Evolutionary conservation across 2,888 invertebrate genomes (phyloP), one percentile per base, ranked within the genome.

Genomic region (Dugesia japonica): DNA sequence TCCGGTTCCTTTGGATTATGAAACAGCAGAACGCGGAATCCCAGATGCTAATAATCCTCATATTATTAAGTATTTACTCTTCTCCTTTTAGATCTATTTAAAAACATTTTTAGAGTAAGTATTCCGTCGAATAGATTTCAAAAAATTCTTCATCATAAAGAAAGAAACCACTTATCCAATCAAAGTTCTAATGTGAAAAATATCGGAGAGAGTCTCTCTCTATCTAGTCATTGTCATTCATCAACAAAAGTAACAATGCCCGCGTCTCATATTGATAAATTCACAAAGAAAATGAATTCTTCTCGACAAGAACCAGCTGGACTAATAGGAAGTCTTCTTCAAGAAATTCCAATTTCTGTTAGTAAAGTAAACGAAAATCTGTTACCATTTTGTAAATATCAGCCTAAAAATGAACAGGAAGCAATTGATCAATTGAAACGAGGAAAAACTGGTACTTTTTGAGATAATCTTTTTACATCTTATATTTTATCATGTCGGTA

Each of bases 1-100:
- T 27, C 76, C 77, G 13, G 75, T 77, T 42, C 77, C 77, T 26
- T 28, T 77, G 1, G 71, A 77, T 56, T 42, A 28, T 20, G 77
- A 77, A 28, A 42, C 77, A 0, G 77, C 71, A 1, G 71, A 56
- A 71, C 9, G 76, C 9, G 72, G 23, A 23, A 15, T 27, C 15
- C 71, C 23, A n/a, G 23, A n/a, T 7, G 1, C 27, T 23, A 31
- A 27, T 26, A 26, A 71, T 27, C 76, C 76, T 20, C 71, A 76
- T 17, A 76, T 76, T 28, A 71, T 76, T n/a, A 76, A 76, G 76
- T 76, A 23, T 4, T 20, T 7, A 15, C 1, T 56, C 31, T 31
- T 56, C 17, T 56, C n/a, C 23, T 13, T 9, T 20, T 23, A 56
- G n/a, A 4, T 20, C 56, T 23, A 56, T 56, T 56, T 7, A 23